Conservation (phyloP, 2,888 invertebrate species). For the Macrophya annulata region DNA sequence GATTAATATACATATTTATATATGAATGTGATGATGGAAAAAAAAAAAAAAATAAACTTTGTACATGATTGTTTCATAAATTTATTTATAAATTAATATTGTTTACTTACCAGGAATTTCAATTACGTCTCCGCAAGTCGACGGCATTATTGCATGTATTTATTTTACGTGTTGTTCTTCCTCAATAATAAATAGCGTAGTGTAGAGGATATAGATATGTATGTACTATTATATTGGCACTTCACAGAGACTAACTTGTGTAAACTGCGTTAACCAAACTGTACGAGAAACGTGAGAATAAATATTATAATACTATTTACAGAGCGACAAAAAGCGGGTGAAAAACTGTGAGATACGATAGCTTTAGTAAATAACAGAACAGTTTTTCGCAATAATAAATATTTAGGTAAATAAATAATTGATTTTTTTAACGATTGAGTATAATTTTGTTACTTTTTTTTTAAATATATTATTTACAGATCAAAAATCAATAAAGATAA, state of each 20-base stretch:
- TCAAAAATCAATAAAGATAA: background rate
- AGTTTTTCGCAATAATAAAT: background rate
- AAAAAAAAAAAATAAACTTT: background rate
- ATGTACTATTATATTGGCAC: conserved; percentile 29
- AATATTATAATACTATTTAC: conserved; percentile 29
- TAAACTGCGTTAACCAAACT: conserved; percentile 47
- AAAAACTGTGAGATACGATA: background rate
- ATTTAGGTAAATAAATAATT: background rate
- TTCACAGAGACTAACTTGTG: conserved; percentile 31
- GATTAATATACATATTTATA: too few species aligned
- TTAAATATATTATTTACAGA: background rate
- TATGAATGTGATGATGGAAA: background rate
- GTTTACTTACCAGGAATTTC: conserved; percentile 70
- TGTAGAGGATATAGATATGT: background rate
- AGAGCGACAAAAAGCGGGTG: background rate
- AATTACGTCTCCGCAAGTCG: conserved; percentile 72
- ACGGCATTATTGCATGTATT: conserved; percentile 69
- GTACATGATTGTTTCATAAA: background rate
- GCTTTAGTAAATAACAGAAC: background rate
- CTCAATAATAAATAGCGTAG: background rate
- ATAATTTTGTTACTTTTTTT: background rate
- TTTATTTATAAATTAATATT: background rate
- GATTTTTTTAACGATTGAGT: background rate
- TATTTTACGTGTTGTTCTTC: conserved; percentile 23
- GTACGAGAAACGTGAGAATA: conserved; percentile 8